Conservation (phyloP, 1,140 invertebrate species). For the Temnothorax nylanderi region DNA sequence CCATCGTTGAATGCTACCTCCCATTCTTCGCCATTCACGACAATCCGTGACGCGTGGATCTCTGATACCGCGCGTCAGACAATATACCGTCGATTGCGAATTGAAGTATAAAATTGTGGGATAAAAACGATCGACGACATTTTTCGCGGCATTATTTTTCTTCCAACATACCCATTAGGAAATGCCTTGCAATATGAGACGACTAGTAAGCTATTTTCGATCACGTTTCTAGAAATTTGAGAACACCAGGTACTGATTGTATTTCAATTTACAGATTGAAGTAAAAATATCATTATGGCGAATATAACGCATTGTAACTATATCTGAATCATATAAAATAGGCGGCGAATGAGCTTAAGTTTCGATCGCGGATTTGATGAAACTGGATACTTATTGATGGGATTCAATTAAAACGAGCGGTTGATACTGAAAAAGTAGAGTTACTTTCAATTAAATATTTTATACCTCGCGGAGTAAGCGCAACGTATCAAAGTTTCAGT, state of each 20-base stretch:
- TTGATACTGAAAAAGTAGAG: constrained; percentile 12
- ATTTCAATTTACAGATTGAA: background rate
- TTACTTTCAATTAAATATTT: constrained; percentile 50
- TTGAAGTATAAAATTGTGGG: background rate
- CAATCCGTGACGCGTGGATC: background rate
- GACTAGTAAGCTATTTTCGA: background rate
- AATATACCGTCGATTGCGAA: background rate
- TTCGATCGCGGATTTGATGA: background rate
- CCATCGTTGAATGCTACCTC: background rate
- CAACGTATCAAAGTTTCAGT: constrained; percentile 49
- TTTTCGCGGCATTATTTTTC: constrained; percentile 1
- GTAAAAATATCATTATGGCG: background rate
- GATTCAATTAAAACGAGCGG: constrained; percentile 24
- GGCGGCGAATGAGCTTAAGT: background rate
- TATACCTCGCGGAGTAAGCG: background rate
- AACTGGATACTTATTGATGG: background rate
- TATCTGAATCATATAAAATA: background rate
- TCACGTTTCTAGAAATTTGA: background rate
- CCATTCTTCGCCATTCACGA: background rate
- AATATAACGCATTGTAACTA: background rate
- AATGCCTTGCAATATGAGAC: background rate
- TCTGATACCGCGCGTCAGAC: background rate
- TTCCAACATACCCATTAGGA: background rate
- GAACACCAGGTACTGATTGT: background rate
- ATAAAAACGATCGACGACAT: constrained; percentile 8